These are phyloP conservation scores for Poecile atricapillus DNA, from an alignment of 2,113 vertebrate genomes.

Conservation along the genomic window DNA sequence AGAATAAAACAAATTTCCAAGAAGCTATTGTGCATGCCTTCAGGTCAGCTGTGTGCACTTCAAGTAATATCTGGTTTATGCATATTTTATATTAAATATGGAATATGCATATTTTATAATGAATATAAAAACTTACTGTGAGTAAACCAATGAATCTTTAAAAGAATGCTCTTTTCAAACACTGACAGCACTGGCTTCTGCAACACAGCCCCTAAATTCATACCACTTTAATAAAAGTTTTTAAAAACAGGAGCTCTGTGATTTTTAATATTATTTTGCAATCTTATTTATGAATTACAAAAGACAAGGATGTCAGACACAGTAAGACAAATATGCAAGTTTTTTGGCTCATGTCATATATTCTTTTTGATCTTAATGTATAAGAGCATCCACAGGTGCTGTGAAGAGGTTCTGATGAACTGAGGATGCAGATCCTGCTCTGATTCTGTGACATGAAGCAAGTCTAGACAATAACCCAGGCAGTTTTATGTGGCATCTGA, in stretches of 20 bases:
- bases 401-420: background rate
- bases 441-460: background rate
- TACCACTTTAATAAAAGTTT: background rate
- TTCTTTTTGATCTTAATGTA: background rate
- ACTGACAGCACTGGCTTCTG: background rate
- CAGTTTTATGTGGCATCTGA: background rate
- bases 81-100: background rate
- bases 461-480: background rate
- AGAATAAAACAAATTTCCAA: background rate
- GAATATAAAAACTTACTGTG: background rate
- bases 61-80: background rate
- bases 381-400: background rate
- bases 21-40: background rate
- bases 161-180: background rate
- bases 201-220: background rate
- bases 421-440: background rate
- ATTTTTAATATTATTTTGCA: background rate
- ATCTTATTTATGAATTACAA: background rate
- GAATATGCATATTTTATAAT: background rate
- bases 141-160: background rate
- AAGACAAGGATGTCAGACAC: background rate
- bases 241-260: background rate
- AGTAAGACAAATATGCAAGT: background rate
- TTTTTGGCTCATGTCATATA: background rate
- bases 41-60: background rate